Base-by-base conservation (phyloP, 2,113 vertebrate species). In the Microcebus murinus region DNA sequence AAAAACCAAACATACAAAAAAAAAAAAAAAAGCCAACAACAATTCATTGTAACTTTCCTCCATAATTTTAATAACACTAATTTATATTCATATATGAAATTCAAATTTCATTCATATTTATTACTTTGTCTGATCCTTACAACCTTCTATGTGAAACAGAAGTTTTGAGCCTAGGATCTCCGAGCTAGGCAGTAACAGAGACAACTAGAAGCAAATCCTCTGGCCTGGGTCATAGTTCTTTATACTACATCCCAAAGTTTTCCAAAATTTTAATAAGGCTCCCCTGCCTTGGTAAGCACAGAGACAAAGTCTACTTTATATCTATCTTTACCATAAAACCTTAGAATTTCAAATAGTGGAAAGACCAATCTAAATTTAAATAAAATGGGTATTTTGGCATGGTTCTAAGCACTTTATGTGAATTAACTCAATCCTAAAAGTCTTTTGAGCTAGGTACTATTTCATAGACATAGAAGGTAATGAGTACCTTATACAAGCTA, bases 281-380 rank as follows among this genome's bases (percentile, higher is more conserved):
- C 10, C 18, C 34, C 2, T 68, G 57, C 59, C 74, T 68, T 45
- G 63, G 23, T 81, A 97, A 79, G 70, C 63, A 94, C 23, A 84
- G 67, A 87, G 80, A 39, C 13, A 36, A 82, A 85, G 34, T 77
- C 77, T 90, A 89, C 48, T 90, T 83, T 55, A 34, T 68, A 70
- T 39, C 42, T 81, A 59, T 42, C 84, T 29, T 94, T 70, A 86
- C 18, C 55, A 87, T 8, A 96, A 95, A 65, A 48, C 34, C 42
- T 89, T 77, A 90, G 23, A 61, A 91, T 71, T 85, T 85, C 36
- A 89, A 87, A 80, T 18, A 59, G 70, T 52, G 23, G 31, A 50
- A 93, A 93, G 25, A 10, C 50, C 17, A 57, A 91, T 29, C 21
- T 87, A 14, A 91, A 82, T 87, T 52, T 71, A 84, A 94, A 93